Percentiles rank a stretch among this genome's conserved stretches.
Evolutionary conservation across 2,113 vertebrate genomes (phyloP).

Genomic region (Cynopterus brachyotis): DNA sequence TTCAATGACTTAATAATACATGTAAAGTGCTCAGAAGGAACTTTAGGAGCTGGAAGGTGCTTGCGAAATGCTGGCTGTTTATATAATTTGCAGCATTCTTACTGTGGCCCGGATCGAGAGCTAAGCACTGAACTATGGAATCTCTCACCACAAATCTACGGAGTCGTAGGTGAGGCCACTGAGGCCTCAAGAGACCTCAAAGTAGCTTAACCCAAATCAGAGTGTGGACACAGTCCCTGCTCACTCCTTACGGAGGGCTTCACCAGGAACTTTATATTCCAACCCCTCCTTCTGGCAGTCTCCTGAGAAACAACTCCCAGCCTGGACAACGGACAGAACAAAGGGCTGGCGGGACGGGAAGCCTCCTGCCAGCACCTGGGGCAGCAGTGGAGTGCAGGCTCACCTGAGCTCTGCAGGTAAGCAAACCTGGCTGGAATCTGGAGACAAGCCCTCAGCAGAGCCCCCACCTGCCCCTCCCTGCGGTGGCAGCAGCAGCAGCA

Average conservation of each 20-base stretch:
- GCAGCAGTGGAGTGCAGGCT: fast-evolving
- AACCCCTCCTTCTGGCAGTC: neutral
- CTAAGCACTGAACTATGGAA: no score
- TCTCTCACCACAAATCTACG: neutral
- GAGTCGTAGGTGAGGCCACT: neutral
- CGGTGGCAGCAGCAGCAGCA: conserved; percentile 16
- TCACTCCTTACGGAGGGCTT: neutral
- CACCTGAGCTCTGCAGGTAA: neutral
- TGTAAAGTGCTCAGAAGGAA: neutral
- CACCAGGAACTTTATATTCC: neutral
- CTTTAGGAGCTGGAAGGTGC: neutral
- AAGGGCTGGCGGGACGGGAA: neutral
- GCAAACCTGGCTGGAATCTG: neutral
- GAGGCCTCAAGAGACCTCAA: neutral
- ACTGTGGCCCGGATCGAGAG: neutral
- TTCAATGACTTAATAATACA: neutral
- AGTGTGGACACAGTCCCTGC: neutral
- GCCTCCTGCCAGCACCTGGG: neutral
- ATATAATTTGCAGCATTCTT: neutral
- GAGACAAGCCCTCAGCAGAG: neutral
- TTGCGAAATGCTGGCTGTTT: neutral
- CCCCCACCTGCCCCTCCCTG: neutral
- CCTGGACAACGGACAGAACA: neutral
- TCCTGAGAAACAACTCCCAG: neutral
- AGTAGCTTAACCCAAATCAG: fast-evolving